Evolutionary conservation across 1,140 invertebrate genomes (phyloP), one percentile per base, ranked within the genome.

Genomic region (Teleopsis dalmanni): DNA sequence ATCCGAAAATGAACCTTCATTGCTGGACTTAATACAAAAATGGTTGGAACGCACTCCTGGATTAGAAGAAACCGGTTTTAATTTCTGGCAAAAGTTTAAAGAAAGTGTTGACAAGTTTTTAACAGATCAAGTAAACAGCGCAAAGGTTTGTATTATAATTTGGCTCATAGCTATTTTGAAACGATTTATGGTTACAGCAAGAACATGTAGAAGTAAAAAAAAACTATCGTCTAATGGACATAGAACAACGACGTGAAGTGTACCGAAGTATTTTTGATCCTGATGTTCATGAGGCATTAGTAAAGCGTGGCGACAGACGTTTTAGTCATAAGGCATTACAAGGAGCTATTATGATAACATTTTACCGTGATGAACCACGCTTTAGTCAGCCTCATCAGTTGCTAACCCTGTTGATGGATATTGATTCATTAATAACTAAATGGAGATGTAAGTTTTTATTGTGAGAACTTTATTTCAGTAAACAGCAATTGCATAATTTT

Each of bases 391-490:
- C 95, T 0, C 93, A 95, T 76, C 94, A 97, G 71, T 80, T 99
- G 41, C 76, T 99, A 1, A 90, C 84, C 0, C 76, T 92, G 4
- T 79, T 99, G 2, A 97, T 97, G 89, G 95, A 99, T 67, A 95
- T 99, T 26, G 96, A 99, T 75, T 92, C 93, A 2, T 76, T 97
- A 40, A 91, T 99, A 53, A 98, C 94, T n/a, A 98, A 98, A 74
- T 99, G 96, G 96, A 81, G 96, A 75, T 98, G 95, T 98, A 81
- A 86, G 86, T 78, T n/a, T n/a, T n/a, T n/a, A n/a, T n/a, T n/a
- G n/a, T n/a, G n/a, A n/a, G n/a, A n/a, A n/a, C n/a, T n/a, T n/a
- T n/a, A n/a, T n/a, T n/a, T n/a, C n/a, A n/a, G n/a, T n/a, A 31
- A n/a, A 9, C 27, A 31, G 27, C 27, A n/a, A 31, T 9, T 9